Percentiles rank a stretch among this genome's conserved stretches.
phyloP scores from a whole-genome alignment of 2,797 vertebrate species.

The Acanthopagrus latus region DNA sequence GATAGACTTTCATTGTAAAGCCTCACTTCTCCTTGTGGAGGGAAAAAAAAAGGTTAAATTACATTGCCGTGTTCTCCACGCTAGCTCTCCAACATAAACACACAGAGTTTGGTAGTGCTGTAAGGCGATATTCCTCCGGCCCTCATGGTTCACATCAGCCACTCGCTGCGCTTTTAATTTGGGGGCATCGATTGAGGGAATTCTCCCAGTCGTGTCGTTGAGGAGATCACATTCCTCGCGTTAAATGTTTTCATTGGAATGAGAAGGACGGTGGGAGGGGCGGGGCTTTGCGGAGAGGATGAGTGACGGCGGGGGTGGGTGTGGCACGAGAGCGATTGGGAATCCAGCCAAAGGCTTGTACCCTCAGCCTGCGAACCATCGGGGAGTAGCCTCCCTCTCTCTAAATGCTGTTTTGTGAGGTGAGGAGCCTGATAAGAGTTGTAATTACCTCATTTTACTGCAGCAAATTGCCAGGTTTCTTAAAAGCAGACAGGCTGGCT shows the following conservation, averaged over 20 bases:
- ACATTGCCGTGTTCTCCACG: constrained; percentile 43
- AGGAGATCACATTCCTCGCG: constrained; percentile 58
- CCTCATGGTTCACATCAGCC: constrained; percentile 46
- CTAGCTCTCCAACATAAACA: constrained; percentile 61
- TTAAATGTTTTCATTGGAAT: constrained; percentile 54
- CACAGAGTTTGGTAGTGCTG: constrained; percentile 45
- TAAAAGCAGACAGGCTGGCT: constrained; percentile 73
- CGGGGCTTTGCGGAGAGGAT: constrained; percentile 24
- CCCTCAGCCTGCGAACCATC: constrained; percentile 60
- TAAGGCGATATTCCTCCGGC: constrained; percentile 48
- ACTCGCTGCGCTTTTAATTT: constrained; percentile 37
- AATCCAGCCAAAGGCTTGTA: constrained; percentile 68
- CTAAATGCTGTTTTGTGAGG: constrained; percentile 77
- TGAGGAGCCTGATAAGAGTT: constrained; percentile 78
- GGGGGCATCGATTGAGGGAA: constrained; percentile 31
- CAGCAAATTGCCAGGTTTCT: constrained; percentile 77
- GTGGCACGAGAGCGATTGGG: constrained; percentile 63
- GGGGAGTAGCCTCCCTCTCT: constrained; percentile 60
- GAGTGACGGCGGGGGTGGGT: constrained; percentile 61
- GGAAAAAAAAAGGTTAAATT: constrained; percentile 64
- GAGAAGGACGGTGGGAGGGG: constrained; percentile 22
- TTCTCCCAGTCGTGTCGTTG: constrained; percentile 48
- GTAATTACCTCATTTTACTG: constrained; percentile 81
- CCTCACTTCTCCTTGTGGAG: constrained; percentile 39
- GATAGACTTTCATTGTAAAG: constrained; percentile 56